Evolutionary conservation across 1,140 invertebrate genomes (phyloP).

Genomic region (Marisa cornuarietis): DNA sequence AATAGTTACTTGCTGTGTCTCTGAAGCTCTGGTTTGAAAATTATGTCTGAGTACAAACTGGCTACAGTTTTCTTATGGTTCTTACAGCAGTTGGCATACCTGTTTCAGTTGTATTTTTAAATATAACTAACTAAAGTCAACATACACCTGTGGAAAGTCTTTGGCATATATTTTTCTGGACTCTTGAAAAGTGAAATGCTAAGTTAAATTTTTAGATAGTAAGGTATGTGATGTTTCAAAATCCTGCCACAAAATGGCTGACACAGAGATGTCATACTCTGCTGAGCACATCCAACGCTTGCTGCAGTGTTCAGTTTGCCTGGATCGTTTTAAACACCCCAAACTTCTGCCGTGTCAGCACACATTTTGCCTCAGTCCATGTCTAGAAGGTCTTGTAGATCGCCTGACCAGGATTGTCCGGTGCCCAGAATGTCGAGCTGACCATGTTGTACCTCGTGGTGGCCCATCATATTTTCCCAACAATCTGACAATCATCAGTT

Average conservation of each 20-base stretch:
- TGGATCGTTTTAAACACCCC: constrained; percentile 96
- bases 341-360: constrained; percentile 99
- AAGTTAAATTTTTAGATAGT: too few relatives aligned
- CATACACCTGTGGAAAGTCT: too few relatives aligned
- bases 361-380: constrained; percentile 96
- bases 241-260: constrained; percentile 15
- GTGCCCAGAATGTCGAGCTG: constrained; percentile 98
- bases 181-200: too few relatives aligned
- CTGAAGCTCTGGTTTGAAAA: too few relatives aligned
- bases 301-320: constrained; percentile 96
- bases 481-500: constrained; percentile 56
- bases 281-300: constrained; percentile 88
- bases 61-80: too few relatives aligned
- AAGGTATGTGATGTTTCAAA: too few relatives aligned
- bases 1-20: too few relatives aligned
- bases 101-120: too few relatives aligned
- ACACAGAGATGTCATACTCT: constrained; percentile 35
- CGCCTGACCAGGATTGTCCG: constrained; percentile 77
- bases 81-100: too few relatives aligned
- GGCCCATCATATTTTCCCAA: constrained; percentile 52
- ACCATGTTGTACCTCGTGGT: constrained; percentile 86
- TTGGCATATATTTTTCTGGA: too few relatives aligned
- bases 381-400: constrained; percentile 56
- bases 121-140: too few relatives aligned
- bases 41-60: too few relatives aligned